These are phyloP conservation scores for Scatophagus argus DNA, from an alignment of 2,113 vertebrate genomes.

Conservation along the genomic window DNA sequence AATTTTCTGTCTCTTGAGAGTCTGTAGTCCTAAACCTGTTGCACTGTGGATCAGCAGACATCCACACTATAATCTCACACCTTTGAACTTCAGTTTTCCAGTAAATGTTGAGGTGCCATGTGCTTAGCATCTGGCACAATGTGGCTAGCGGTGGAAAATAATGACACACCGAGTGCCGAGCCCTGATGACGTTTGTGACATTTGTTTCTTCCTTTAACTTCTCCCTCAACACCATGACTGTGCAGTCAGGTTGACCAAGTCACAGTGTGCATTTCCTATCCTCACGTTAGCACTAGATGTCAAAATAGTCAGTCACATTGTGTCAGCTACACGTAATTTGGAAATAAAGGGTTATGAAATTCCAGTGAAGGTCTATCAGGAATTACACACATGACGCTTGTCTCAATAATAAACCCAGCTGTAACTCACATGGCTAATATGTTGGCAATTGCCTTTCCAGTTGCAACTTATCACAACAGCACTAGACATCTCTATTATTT, in stretches of 20 bases:
- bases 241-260: slow-evolving; percentile 10
- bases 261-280: slow-evolving; percentile 30
- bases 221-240: slow-evolving; percentile 45
- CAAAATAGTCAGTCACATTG: slow-evolving; percentile 22
- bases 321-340: slow-evolving; percentile 44
- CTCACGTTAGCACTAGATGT: background rate
- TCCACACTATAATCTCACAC: slow-evolving; percentile 9
- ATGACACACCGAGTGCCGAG: slow-evolving; percentile 24
- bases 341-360: slow-evolving; percentile 44
- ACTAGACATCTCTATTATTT: background rate
- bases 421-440: slow-evolving; percentile 32
- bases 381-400: slow-evolving; percentile 2
- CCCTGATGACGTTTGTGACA: slow-evolving; percentile 34
- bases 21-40: background rate
- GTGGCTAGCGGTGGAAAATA: slow-evolving; percentile 33
- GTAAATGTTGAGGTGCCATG: slow-evolving; percentile 42
- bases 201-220: slow-evolving; percentile 36
- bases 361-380: background rate
- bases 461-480: slow-evolving; percentile 15
- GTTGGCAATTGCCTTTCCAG: slow-evolving; percentile 21
- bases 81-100: slow-evolving; percentile 40
- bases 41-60: slow-evolving; percentile 8
- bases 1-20: too few relatives aligned
- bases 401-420: slow-evolving; percentile 19
- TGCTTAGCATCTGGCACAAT: slow-evolving; percentile 23